Evolutionary conservation across 2,888 invertebrate species (phyloP).

Genomic region (Helleia helle): DNA sequence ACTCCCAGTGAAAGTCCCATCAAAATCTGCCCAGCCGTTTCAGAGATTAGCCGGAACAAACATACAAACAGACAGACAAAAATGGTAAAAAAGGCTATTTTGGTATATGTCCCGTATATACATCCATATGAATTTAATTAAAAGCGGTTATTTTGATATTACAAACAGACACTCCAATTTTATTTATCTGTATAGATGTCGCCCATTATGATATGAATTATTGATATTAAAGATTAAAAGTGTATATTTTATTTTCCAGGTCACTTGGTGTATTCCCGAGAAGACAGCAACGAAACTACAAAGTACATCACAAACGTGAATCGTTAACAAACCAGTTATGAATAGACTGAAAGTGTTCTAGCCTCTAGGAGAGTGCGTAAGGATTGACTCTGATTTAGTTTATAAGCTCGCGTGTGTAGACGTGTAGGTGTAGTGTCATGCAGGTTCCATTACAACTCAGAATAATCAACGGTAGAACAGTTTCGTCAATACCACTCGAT

Average conservation of each 20-base stretch:
- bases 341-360: constrained; percentile 29
- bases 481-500: constrained; percentile 3
- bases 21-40: no score
- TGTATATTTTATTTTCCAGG: neutral
- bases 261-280: neutral
- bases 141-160: no score
- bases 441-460: neutral
- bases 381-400: no score
- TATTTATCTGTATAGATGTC: no score
- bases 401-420: constrained; percentile 3
- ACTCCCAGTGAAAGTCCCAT: no score
- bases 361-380: neutral
- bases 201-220: no score
- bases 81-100: no score
- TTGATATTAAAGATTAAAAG: neutral
- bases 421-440: neutral
- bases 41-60: no score
- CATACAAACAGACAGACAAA: no score
- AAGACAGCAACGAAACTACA: constrained; percentile 11
- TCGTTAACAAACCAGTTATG: constrained; percentile 25
- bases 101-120: no score
- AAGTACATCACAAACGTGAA: constrained; percentile 26
- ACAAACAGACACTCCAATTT: no score
- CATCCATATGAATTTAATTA: no score
- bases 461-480: neutral